Evolutionary conservation across 2,797 vertebrate species (phyloP).

Genomic region (Tangara arthus): DNA sequence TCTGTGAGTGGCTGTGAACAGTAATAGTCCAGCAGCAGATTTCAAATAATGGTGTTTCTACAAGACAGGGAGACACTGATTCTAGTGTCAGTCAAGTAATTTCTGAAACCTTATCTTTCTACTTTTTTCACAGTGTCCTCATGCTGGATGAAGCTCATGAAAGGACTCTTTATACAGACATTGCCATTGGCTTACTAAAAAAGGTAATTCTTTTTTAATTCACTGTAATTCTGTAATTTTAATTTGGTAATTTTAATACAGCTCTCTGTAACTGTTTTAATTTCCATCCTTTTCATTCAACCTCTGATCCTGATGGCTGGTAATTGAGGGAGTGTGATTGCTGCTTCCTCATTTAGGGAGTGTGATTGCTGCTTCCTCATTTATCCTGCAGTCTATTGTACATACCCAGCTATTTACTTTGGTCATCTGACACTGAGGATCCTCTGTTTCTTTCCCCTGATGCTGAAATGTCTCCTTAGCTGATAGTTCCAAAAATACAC

Average conservation of each 20-base stretch:
- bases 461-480: neutral
- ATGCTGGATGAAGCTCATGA: constrained; percentile 98
- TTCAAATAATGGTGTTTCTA: neutral
- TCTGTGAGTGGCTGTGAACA: neutral
- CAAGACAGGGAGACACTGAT: neutral
- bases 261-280: neutral
- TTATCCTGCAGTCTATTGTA: neutral
- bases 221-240: neutral
- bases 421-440: neutral
- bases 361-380: neutral
- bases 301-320: neutral
- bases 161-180: constrained; percentile 95
- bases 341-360: neutral
- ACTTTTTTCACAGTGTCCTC: constrained; percentile 81
- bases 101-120: neutral
- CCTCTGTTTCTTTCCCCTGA: rapidly evolving
- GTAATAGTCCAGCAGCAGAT: neutral
- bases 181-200: constrained; percentile 94
- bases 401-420: neutral
- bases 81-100: neutral
- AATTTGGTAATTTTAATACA: neutral
- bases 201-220: constrained; percentile 79
- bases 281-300: neutral
- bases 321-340: neutral
- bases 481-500: neutral